These are phyloP conservation scores for Bugula neritina DNA, from an alignment of 2,888 invertebrate species.

Conservation along the genomic window DNA sequence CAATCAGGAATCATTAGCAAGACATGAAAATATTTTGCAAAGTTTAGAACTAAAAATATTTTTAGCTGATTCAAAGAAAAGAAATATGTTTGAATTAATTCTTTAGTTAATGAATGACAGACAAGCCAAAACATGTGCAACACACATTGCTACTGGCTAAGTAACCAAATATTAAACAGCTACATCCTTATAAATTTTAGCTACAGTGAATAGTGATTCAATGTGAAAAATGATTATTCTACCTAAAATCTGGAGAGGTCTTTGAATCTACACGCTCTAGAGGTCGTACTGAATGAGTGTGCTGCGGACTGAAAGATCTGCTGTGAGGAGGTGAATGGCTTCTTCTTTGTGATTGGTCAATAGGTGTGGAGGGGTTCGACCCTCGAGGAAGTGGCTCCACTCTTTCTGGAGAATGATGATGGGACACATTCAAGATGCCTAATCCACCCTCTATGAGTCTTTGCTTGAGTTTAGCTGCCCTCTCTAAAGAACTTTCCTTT, in stretches of 20 bases:
- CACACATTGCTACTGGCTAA: too few species aligned
- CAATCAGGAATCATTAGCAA: too few species aligned
- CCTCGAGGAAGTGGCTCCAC: not conserved
- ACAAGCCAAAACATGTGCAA: too few species aligned
- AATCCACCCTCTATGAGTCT: not conserved
- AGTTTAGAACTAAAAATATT: too few species aligned
- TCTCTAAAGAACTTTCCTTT: not conserved
- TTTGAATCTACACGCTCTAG: not conserved
- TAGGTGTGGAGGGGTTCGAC: not conserved
- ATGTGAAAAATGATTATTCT: not conserved
- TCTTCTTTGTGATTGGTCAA: not conserved
- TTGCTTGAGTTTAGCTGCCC: conserved; percentile 7
- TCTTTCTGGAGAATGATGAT: not conserved
- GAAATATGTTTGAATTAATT: too few species aligned
- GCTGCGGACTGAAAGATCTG: not conserved
- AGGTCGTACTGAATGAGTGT: not conserved
- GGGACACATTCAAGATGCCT: not conserved
- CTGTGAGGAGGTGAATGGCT: not conserved
- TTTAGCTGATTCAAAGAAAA: too few species aligned
- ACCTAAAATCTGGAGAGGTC: not conserved
- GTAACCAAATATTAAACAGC: too few species aligned
- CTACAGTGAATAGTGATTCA: not conserved
- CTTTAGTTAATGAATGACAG: too few species aligned
- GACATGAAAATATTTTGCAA: too few species aligned
- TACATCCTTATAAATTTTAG: too few species aligned